Evolutionary conservation across 2,888 invertebrate species (phyloP).

Genomic region (Ptycholaimellus sp.): DNA sequence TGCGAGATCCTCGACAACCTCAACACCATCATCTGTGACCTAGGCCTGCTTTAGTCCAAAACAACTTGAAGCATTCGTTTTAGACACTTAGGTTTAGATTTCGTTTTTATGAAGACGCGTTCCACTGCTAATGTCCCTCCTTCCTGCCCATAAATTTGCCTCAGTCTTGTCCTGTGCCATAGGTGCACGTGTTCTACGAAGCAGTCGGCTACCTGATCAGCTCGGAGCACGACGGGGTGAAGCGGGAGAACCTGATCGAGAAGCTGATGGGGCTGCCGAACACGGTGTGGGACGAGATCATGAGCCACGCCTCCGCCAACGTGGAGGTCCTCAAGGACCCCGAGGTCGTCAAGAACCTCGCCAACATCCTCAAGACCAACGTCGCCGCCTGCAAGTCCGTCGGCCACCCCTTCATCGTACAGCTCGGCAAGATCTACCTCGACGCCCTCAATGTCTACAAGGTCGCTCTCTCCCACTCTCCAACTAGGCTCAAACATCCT

Average conservation of each 20-base stretch:
- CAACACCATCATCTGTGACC: no score
- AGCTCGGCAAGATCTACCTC: constrained; percentile 58
- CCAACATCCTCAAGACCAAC: constrained; percentile 92
- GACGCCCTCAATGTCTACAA: constrained; percentile 99
- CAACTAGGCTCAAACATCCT: no score
- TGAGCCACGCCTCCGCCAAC: constrained; percentile 49
- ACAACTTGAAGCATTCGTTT: no score
- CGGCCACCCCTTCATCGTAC: constrained; percentile 75
- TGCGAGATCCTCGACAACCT: no score
- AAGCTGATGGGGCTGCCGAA: constrained; percentile 93
- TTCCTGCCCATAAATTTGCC: background rate
- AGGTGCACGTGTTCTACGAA: constrained; percentile 86
- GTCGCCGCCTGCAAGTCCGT: constrained; percentile 94
- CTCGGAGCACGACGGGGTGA: constrained; percentile 62
- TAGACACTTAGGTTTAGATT: no score
- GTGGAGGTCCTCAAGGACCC: constrained; percentile 73
- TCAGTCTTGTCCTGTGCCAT: background rate
- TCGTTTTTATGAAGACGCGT: background rate
- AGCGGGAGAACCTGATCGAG: constrained; percentile 79
- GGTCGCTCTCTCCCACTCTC: no score
- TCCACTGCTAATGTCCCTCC: constrained; percentile 1
- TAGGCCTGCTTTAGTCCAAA: no score
- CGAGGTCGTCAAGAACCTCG: constrained; percentile 83
- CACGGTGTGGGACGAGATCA: constrained; percentile 93
- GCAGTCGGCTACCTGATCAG: constrained; percentile 97